These are phyloP conservation scores for Aporophyla nigra DNA, from an alignment of 2,888 invertebrate species.

Conservation along the genomic window DNA sequence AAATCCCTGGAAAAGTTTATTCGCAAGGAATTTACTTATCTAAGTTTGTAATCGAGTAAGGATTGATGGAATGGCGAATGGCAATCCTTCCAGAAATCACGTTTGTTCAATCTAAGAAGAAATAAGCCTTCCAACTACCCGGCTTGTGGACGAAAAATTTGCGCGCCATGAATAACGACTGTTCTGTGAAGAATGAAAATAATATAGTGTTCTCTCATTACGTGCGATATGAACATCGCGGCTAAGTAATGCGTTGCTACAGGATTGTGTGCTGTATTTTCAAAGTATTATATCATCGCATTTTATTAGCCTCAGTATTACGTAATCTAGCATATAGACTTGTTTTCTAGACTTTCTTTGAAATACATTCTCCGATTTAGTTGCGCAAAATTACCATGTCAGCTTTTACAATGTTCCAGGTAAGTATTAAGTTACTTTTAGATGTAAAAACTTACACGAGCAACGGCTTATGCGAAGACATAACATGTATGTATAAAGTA, in stretches of 20 bases:
- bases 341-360: constrained; percentile 9
- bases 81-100: neutral
- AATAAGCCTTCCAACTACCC: constrained; percentile 18
- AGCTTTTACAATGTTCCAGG: neutral
- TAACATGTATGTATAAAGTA: constrained; percentile 24
- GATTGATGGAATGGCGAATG: constrained; percentile 46
- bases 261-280: constrained; percentile 4
- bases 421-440: constrained; percentile 22
- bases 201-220: constrained; percentile 20
- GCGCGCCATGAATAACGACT: constrained; percentile 18
- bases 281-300: neutral
- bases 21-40: constrained; percentile 59
- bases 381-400: neutral
- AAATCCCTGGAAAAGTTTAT: constrained; percentile 54
- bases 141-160: constrained; percentile 21
- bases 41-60: constrained; percentile 50
- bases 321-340: neutral
- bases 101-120: neutral
- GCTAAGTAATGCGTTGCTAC: neutral
- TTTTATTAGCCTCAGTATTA: constrained; percentile 3
- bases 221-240: constrained; percentile 10
- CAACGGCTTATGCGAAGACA: constrained; percentile 16
- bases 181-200: constrained; percentile 18
- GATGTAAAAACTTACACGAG: constrained; percentile 20
- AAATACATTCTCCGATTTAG: neutral